Evolutionary conservation across 2,888 invertebrate genomes (phyloP), one percentile per base, ranked within the genome.

Genomic region (Drosophila yooni): DNA sequence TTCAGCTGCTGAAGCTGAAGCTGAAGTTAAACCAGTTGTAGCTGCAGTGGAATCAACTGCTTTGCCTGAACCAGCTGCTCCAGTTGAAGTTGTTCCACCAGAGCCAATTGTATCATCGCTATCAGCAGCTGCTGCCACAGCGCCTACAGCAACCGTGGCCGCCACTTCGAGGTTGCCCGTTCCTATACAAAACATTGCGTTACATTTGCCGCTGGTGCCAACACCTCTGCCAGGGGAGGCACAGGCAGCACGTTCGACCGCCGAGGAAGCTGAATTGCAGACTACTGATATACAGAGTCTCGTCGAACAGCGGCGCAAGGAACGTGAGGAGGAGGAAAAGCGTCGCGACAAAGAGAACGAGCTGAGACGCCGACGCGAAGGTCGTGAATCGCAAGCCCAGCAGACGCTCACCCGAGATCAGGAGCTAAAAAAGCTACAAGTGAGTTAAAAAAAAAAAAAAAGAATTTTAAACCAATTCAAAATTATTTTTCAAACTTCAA

Each of bases 251-350:
- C 38, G 18, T 10, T 11, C 65, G 5, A 3, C 27, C 0, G 15
- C 51, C 11, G 82, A 66, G 10, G 61, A 58, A 0, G 81, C 77
- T 5, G 48, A 58, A 0, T 1, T 56, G 13, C 76, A 54, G 7
- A 13, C 81, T 59, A 58, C 63, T 10, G 89, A 88, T 10, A 80
- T 83, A 4, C 81, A 87, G 5, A 82, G 81, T 25, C 66, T 73
- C 0, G 29, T 91, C 2, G 91, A 91, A 40, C 96, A 96, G 90
- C 94, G 97, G 60, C 96, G 96, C 79, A 51, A 61, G 3, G 99
- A 99, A 91, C 99, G 99, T 90, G 94, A 96, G 73, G 98, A 98
- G 79, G 98, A 98, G 81, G 96, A 96, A 89, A 92, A 95, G 75
- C 98, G 98, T 0, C 95, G 96, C 84, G 97, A 98, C 64, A 88